phyloP scores from a whole-genome alignment of 2,888 invertebrate genomes.

The Thymelicus acteon region DNA sequence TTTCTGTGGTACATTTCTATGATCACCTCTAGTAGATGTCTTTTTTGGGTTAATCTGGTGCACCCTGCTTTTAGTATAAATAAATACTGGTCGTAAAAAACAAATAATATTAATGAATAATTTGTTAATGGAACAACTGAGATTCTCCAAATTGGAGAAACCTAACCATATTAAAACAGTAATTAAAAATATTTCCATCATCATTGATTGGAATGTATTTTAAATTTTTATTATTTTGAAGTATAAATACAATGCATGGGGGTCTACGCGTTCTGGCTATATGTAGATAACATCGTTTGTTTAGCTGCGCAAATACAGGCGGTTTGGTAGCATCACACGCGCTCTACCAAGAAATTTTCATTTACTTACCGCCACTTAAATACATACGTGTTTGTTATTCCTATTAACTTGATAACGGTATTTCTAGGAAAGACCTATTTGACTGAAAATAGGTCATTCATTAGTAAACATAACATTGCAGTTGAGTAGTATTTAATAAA shows the following conservation, averaged over 20 bases:
- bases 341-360: constrained; percentile 74
- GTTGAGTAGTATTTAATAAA: no score
- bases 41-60: no score
- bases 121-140: not conserved
- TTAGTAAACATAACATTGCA: no score
- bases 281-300: constrained; percentile 75
- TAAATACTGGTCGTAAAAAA: not conserved
- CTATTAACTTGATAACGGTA: constrained; percentile 49
- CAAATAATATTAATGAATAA: not conserved
- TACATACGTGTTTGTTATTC: constrained; percentile 62
- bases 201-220: constrained; percentile 4
- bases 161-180: not conserved
- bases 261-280: constrained; percentile 55
- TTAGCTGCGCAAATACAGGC: constrained; percentile 80
- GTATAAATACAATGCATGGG: constrained; percentile 17
- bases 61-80: no score
- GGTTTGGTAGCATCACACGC: constrained; percentile 72
- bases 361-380: constrained; percentile 67
- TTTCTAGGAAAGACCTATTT: not conserved
- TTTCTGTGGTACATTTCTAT: no score
- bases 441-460: not conserved
- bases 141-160: not conserved
- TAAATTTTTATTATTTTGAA: not conserved
- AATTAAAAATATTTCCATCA: constrained; percentile 5
- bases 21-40: no score